Evolutionary conservation across 2,797 vertebrate species (phyloP), one percentile per base, ranked within the genome.

Genomic region (Nothura maculosa): DNA sequence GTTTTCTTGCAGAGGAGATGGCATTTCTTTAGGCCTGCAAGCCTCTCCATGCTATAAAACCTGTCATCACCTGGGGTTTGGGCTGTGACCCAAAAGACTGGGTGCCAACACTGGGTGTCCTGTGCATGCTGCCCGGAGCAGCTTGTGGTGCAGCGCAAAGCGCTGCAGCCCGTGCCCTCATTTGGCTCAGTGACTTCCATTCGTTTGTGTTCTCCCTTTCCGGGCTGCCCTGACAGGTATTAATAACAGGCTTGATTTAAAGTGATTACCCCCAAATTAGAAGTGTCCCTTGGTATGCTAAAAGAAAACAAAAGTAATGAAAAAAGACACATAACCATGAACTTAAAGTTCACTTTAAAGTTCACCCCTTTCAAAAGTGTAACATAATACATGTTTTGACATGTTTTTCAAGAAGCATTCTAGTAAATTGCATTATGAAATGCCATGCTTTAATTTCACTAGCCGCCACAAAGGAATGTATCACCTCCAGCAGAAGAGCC

Each of bases 341-440:
- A 85, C 74, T 84, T 84, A 50, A 66, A 93, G 93, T 94, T 96
- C 92, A 94, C 72, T 91, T 93, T 45, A 87, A 95, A 94, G 90
- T 92, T 96, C 91, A 96, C 20, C 57, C 43, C 74, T 92, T 91
- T 94, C 90, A 93, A 70, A 95, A 93, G 60, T 84, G 92, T 81
- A 89, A 95, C 0, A 0, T 80, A 87, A 87, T 81, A 89, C 77
- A 66, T 48, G 82, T 87, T 94, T 73, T 93, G 92, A 96, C 91
- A 76, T 87, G 73, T 85, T 92, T 55, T 87, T 92, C 87, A 87
- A 74, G 74, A 95, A 87, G 70, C 85, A 92, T 88, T 87, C 81
- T 82, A 91, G 76, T 68, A 92, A 94, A 93, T 19, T 75, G 63
- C 70, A 73, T 94, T 84, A 89, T 34, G 85, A 83, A 88, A 93